Conservation (phyloP, 2,888 invertebrate species). For the Ormyrus labotus region DNA sequence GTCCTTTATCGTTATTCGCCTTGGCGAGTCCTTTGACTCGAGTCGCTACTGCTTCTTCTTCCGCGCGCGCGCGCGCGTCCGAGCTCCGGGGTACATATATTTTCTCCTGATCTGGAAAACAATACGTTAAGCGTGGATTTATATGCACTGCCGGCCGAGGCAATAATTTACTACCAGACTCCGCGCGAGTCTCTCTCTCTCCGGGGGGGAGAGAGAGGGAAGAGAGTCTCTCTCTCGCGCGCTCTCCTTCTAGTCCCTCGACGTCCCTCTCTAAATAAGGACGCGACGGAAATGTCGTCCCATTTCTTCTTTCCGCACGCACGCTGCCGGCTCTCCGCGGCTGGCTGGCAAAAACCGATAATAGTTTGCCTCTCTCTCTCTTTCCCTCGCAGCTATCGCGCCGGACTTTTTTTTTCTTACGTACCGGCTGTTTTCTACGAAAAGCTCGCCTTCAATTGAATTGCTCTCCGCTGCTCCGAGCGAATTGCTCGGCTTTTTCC, state of each 20-base stretch:
- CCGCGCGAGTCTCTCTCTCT: conserved; percentile 6
- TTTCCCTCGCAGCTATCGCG: conserved; percentile 24
- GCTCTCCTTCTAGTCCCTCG: conserved; percentile 60
- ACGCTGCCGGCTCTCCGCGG: neutral
- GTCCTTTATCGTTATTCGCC: conserved; percentile 61
- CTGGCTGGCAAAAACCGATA: conserved; percentile 45
- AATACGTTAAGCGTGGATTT: conserved; percentile 74
- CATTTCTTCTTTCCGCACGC: conserved; percentile 66
- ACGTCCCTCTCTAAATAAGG: conserved; percentile 73
- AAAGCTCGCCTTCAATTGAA: conserved; percentile 46
- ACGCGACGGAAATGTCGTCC: conserved; percentile 71
- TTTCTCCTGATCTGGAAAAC: conserved; percentile 76
- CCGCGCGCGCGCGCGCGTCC: neutral
- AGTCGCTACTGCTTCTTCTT: conserved; percentile 28
- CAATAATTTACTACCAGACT: conserved; percentile 71
- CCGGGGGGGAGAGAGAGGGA: conserved; percentile 36
- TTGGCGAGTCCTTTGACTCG: conserved; percentile 55
- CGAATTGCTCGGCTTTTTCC: conserved; percentile 37
- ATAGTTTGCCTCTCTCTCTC: conserved; percentile 41
- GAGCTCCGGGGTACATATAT: conserved; percentile 69
- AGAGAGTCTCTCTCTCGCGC: no score
- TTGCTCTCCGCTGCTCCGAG: conserved; percentile 21
- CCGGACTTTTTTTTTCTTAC: conserved; percentile 9
- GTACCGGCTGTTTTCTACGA: conserved; percentile 25
- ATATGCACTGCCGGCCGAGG: conserved; percentile 70